phyloP scores from a whole-genome alignment of 2,113 vertebrate species.

The Osmerus mordax region DNA sequence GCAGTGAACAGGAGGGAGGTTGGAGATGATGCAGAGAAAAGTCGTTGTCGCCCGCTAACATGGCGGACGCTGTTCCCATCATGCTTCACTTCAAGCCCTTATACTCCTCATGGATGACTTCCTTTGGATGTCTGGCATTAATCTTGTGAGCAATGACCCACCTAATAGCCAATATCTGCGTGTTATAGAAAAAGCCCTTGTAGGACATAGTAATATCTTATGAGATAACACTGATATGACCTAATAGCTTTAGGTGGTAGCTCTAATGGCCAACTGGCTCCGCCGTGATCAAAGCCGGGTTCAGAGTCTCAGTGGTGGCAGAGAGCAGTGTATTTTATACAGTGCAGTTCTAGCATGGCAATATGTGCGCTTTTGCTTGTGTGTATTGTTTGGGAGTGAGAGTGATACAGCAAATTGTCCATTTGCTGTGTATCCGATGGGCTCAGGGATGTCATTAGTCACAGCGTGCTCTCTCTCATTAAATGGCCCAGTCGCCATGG shows the following conservation, averaged over 20 bases:
- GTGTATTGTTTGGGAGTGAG: conserved; percentile 51
- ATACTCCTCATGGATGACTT: conserved; percentile 43
- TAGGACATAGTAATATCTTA: conserved; percentile 32
- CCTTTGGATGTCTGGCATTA: conserved; percentile 33
- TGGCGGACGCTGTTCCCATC: conserved; percentile 37
- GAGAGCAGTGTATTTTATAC: neutral
- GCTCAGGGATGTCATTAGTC: conserved; percentile 76
- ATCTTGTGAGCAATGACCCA: conserved; percentile 45
- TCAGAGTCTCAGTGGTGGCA: too few species aligned
- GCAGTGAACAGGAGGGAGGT: conserved; percentile 40
- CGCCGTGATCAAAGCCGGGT: conserved; percentile 29
- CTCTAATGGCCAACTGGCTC: conserved; percentile 43
- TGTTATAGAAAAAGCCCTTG: conserved; percentile 43
- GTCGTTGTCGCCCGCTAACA: conserved; percentile 19
- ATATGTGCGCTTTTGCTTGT: conserved; percentile 49
- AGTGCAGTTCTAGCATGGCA: neutral
- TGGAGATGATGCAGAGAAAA: conserved; percentile 42
- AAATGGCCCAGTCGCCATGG: conserved; percentile 72
- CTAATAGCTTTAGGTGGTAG: conserved; percentile 24
- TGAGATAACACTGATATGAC: conserved; percentile 43
- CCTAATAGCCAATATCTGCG: conserved; percentile 33
- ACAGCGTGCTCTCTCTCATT: conserved; percentile 72
- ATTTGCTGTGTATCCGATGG: conserved; percentile 71
- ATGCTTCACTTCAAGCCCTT: conserved; percentile 41
- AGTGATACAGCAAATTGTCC: conserved; percentile 70